These are phyloP conservation scores for Nerophis lumbriciformis DNA, from an alignment of 2,113 vertebrate genomes.

Conservation along the genomic window DNA sequence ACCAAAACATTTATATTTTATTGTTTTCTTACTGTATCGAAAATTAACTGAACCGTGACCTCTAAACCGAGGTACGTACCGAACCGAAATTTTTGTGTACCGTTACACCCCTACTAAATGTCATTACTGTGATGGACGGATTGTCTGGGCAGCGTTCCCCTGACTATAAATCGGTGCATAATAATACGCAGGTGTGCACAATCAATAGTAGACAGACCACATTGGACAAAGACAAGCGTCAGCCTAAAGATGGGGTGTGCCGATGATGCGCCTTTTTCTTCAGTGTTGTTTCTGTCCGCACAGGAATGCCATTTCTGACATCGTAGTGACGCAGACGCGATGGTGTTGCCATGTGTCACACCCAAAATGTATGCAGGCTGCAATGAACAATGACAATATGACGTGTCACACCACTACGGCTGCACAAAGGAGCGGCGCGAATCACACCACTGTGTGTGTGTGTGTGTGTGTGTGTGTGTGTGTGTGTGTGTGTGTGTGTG, in stretches of 20 bases:
- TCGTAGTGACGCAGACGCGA: constrained; percentile 34
- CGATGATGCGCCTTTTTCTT: not conserved
- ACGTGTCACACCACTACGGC: constrained; percentile 27
- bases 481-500: constrained; percentile 8
- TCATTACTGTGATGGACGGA: constrained; percentile 1
- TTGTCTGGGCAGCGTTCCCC: not conserved
- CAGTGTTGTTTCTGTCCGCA: not conserved
- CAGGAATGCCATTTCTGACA: constrained; percentile 22
- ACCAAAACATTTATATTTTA: no score
- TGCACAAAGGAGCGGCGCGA: constrained; percentile 28
- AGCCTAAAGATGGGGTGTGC: constrained; percentile 1
- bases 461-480: constrained; percentile 15
- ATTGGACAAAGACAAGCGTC: not conserved
- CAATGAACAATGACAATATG: constrained; percentile 34
- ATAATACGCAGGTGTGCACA: constrained; percentile 14
- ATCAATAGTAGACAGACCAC: not conserved
- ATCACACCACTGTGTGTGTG: constrained; percentile 31
- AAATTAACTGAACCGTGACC: no score
- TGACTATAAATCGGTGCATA: constrained; percentile 5
- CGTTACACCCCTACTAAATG: no score
- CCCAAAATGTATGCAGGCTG: constrained; percentile 4
- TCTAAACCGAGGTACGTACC: no score
- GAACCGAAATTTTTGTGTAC: no score
- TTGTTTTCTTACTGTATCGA: no score
- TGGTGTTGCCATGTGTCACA: not conserved